Conservation (phyloP, 2,113 vertebrate species). For the Andinoacara biseriatus region DNA sequence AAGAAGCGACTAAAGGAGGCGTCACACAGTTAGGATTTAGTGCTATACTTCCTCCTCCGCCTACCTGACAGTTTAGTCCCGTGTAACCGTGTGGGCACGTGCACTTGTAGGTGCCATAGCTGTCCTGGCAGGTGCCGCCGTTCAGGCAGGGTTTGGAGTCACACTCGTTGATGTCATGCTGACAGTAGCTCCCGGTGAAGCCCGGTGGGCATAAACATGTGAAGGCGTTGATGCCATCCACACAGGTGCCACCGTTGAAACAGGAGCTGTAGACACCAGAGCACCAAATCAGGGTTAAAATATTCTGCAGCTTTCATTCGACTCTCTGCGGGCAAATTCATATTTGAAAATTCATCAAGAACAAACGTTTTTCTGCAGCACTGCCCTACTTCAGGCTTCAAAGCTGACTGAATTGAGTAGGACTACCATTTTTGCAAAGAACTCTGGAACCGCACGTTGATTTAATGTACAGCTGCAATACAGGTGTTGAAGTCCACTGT, state of each 20-base stretch:
- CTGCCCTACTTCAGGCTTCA: neutral
- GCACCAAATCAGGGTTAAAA: neutral
- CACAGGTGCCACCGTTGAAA: slow-evolving; percentile 92
- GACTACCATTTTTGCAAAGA: neutral
- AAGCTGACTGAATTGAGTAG: neutral
- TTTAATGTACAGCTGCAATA: neutral
- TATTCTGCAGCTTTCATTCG: slow-evolving; percentile 11
- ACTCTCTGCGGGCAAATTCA: neutral
- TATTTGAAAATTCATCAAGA: neutral
- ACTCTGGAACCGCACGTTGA: neutral
- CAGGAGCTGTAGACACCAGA: slow-evolving; percentile 85
- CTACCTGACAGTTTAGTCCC: slow-evolving; percentile 94
- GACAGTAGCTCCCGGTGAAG: slow-evolving; percentile 96
- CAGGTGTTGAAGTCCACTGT: neutral
- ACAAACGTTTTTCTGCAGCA: neutral
- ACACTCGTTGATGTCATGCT: slow-evolving; percentile 94
- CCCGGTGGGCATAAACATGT: slow-evolving; percentile 90
- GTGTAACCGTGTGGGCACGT: slow-evolving; percentile 94
- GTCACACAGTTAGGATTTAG: neutral
- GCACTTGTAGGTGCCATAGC: slow-evolving; percentile 94
- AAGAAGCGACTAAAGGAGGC: neutral
- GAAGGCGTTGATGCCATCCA: slow-evolving; percentile 96
- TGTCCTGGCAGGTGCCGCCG: slow-evolving; percentile 94
- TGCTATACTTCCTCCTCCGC: neutral
- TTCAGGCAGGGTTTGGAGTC: slow-evolving; percentile 94